These are phyloP conservation scores for Coecobrya sp. DNA, from an alignment of 2,888 invertebrate species.

Conservation along the genomic window DNA sequence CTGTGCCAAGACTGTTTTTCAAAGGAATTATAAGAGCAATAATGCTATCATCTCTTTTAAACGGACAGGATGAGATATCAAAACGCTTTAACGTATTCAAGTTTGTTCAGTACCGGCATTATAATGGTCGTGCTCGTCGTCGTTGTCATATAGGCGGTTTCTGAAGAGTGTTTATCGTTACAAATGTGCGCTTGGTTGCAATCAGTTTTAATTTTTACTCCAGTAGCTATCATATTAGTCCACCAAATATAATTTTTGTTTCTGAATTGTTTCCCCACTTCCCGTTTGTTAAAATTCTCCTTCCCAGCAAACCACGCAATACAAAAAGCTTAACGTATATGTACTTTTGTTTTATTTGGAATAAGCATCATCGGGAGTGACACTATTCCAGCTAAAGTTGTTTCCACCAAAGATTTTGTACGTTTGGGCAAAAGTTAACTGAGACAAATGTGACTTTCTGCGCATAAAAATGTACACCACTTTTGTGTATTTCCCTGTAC, in stretches of 20 bases:
- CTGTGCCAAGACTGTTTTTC: conserved; percentile 60
- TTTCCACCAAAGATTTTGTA: conserved; percentile 3
- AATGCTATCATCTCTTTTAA: background rate
- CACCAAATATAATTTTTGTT: too few species aligned
- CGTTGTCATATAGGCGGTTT: too few species aligned
- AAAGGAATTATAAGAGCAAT: conserved; percentile 33
- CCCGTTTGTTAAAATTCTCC: background rate
- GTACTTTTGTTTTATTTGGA: background rate
- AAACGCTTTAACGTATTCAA: background rate
- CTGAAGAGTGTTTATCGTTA: too few species aligned
- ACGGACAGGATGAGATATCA: background rate
- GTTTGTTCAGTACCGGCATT: too few species aligned
- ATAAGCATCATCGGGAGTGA: background rate
- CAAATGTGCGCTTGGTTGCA: background rate
- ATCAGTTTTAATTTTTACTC: background rate
- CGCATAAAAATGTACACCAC: background rate
- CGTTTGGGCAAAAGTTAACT: conserved; percentile 16
- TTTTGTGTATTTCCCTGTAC: background rate
- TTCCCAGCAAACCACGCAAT: too few species aligned
- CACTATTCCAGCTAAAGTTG: background rate
- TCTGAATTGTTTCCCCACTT: too few species aligned
- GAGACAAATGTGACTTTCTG: conserved; percentile 31
- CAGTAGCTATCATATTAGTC: background rate
- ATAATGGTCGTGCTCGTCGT: too few species aligned
- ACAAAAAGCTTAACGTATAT: too few species aligned